phyloP scores from a whole-genome alignment of 2,888 invertebrate genomes.

The Microplitis manilae region DNA sequence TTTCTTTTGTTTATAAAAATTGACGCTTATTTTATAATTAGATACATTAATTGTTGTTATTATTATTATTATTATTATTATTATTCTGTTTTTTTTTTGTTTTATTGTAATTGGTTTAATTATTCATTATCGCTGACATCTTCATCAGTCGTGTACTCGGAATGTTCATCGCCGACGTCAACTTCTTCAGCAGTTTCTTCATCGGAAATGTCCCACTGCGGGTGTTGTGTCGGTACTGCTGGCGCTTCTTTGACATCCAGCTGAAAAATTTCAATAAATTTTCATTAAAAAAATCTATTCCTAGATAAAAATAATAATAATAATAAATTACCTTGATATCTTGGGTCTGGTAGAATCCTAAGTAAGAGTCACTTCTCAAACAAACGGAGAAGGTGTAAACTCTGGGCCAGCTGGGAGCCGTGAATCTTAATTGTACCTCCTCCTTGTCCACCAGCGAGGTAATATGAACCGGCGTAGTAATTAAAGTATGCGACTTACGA shows the following conservation, averaged over 20 bases:
- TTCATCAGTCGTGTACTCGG: conserved; percentile 81
- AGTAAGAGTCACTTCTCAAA: conserved; percentile 92
- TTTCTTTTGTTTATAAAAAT: conserved; percentile 22
- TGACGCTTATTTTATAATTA: conserved; percentile 20
- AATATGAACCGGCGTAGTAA: conserved; percentile 94
- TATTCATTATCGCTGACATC: conserved; percentile 76
- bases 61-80: background rate
- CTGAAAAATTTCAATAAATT: conserved; percentile 67
- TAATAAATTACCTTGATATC: conserved; percentile 82
- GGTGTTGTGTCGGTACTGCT: conserved; percentile 91
- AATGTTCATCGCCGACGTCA: conserved; percentile 76
- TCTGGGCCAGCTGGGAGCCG: conserved; percentile 95
- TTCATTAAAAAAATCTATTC: no score
- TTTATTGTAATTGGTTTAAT: conserved; percentile 18
- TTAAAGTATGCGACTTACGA: conserved; percentile 90
- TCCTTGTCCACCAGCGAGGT: conserved; percentile 92
- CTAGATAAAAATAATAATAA: background rate
- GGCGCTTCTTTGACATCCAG: conserved; percentile 97
- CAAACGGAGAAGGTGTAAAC: conserved; percentile 94
- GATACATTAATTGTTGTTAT: conserved; percentile 6
- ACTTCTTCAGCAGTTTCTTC: conserved; percentile 86
- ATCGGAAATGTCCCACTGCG: conserved; percentile 98
- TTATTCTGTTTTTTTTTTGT: background rate
- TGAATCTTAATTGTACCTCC: conserved; percentile 93
- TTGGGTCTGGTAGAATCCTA: conserved; percentile 95